phyloP scores from a whole-genome alignment of 1,140 invertebrate genomes.

The Amyelois transitella region DNA sequence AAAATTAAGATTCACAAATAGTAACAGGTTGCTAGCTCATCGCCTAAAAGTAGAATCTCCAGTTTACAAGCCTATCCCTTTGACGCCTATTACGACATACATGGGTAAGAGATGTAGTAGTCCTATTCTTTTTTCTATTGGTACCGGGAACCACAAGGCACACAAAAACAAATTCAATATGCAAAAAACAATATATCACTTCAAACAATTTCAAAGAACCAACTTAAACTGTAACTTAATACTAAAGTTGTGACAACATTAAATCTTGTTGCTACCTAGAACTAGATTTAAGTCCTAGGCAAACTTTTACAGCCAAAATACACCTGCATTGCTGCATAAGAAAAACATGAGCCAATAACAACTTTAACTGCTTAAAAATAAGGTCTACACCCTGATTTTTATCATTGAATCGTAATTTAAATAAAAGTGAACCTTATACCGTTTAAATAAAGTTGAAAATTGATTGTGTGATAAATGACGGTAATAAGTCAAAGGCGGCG shows the following conservation, averaged over 20 bases:
- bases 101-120: no score
- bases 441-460: not conserved
- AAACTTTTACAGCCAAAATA: not conserved
- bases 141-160: no score
- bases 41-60: no score
- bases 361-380: not conserved
- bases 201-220: no score
- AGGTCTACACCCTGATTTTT: not conserved
- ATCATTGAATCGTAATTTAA: not conserved
- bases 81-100: no score
- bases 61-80: no score
- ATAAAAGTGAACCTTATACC: not conserved
- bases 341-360: slow-evolving; percentile 3
- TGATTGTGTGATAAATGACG: not conserved
- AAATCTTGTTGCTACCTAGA: not conserved
- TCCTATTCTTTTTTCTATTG: no score
- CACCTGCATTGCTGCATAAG: not conserved
- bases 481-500: slow-evolving; percentile 11
- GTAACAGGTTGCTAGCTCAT: no score
- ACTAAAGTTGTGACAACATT: not conserved
- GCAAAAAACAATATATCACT: no score
- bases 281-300: not conserved
- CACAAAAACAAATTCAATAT: no score
- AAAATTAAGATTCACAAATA: no score
- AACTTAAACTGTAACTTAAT: not conserved